Evolutionary conservation across 2,888 invertebrate species (phyloP).

Genomic region (Drosophila demipolita): DNA sequence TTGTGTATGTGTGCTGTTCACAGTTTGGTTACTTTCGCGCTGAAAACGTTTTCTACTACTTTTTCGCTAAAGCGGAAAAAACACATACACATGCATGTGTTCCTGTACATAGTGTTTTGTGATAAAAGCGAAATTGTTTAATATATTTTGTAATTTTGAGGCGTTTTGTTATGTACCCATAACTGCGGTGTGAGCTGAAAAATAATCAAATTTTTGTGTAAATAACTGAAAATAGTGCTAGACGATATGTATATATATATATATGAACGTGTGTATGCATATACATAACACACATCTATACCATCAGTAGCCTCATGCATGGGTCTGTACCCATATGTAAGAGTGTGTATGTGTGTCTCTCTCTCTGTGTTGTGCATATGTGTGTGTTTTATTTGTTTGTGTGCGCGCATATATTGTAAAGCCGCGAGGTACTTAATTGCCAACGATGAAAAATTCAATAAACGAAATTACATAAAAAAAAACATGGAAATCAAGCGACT

Average conservation of each 20-base stretch:
- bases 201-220: slow-evolving; percentile 60
- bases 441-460: slow-evolving; percentile 67
- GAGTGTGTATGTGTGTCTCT: slow-evolving; percentile 17
- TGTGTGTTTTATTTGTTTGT: slow-evolving; percentile 50
- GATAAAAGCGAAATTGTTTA: slow-evolving; percentile 43
- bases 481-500: slow-evolving; percentile 33
- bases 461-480: slow-evolving; percentile 65
- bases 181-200: slow-evolving; percentile 16
- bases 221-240: slow-evolving; percentile 75
- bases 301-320: slow-evolving; percentile 34
- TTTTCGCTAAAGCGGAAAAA: slow-evolving; percentile 44
- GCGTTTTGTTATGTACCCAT: slow-evolving; percentile 22
- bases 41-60: slow-evolving; percentile 71
- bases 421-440: slow-evolving; percentile 69
- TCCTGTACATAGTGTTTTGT: slow-evolving; percentile 32
- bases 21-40: slow-evolving; percentile 73
- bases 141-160: slow-evolving; percentile 36
- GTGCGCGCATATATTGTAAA: slow-evolving; percentile 61
- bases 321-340: slow-evolving; percentile 31
- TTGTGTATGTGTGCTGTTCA: slow-evolving; percentile 52
- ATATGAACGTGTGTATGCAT: not conserved
- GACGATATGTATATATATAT: slow-evolving; percentile 31
- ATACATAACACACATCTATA: slow-evolving; percentile 47
- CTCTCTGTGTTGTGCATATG: slow-evolving; percentile 13
- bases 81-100: slow-evolving; percentile 19